These are phyloP conservation scores for Oasisia sp. DNA, from an alignment of 2,888 invertebrate species.

Conservation along the genomic window DNA sequence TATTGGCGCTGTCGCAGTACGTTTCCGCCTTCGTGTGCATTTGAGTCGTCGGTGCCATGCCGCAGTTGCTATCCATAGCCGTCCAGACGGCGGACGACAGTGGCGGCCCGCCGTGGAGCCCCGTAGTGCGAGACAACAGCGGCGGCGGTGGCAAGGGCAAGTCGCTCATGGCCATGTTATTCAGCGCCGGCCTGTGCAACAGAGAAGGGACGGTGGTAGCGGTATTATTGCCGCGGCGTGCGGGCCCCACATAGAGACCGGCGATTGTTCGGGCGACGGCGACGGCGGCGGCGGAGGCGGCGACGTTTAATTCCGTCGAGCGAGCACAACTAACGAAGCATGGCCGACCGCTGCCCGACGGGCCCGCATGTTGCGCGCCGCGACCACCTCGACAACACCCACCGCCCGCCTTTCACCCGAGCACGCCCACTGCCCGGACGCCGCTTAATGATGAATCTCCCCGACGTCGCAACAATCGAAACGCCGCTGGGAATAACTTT, in stretches of 20 bases:
- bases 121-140: neutral
- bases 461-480: conserved; percentile 1
- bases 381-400: neutral
- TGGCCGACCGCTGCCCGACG: neutral
- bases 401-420: conserved; percentile 4
- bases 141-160: neutral
- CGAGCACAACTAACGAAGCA: conserved; percentile 13
- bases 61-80: neutral
- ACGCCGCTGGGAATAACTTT: conserved; percentile 17
- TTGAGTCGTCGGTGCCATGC: neutral
- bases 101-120: neutral
- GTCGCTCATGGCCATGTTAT: conserved; percentile 17
- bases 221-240: neutral
- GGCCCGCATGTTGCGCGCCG: neutral
- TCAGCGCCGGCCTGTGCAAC: conserved; percentile 5
- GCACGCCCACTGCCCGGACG: conserved; percentile 3
- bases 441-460: neutral
- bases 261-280: neutral
- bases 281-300: neutral
- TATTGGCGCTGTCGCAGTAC: neutral
- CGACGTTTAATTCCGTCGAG: conserved; percentile 17
- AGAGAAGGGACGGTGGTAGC: neutral
- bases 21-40: neutral
- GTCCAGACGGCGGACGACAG: neutral
- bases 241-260: neutral